Base-by-base conservation (phyloP, 2,888 invertebrate genomes). In the Melanostoma mellinum region DNA sequence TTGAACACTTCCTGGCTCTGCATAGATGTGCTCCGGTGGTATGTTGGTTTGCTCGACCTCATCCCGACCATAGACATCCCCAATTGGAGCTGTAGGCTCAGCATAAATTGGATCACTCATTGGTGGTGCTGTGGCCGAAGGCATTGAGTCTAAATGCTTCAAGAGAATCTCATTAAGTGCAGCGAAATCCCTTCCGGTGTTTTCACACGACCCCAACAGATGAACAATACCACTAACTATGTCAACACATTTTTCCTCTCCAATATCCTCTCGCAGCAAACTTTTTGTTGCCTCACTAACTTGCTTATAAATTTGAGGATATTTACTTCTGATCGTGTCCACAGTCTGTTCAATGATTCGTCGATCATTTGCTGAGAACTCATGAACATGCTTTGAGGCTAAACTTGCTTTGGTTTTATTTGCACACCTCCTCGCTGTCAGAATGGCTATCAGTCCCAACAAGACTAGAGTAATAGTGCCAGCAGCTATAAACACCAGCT, bases 1-100 rank as follows among this genome's bases (percentile, higher is more conserved):
- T 53, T 89, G 88, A 3, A 87, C 87, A 78, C 87, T 88, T 55
- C 87, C 87, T 6, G 89, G 89, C 75, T 89, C 90, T 2, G 89
- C 88, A 78, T 91, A 91, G 68, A 91, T 89, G 69, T 89, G 89
- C 69, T 90, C 90, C 4, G 85, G 86, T 2, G 68, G 75, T 44
- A 71, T 8, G 65, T 75, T 82, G 1, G 76, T 80, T 6, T 78
- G 85, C 40, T 77, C 73, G 10, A 48, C 75, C 32, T 50, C 73
- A 52, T 46, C 56, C 33, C 52, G 56, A 3, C 40, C 65, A 1
- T 86, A 86, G n/a, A 72, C 71, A 30, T 74, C 55, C 10, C 44
- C 69, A 35, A 85, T 63, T 30, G 80, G 75, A 32, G 87, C 85
- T n/a, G 86, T 85, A 42, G 89, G 89, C 67, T 89, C 89, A 0